A percentile compares a stretch with the other conserved stretches of the same genome.
Conservation (phyloP, 2,797 vertebrate genomes). For the Pipistrellus kuhlii region DNA sequence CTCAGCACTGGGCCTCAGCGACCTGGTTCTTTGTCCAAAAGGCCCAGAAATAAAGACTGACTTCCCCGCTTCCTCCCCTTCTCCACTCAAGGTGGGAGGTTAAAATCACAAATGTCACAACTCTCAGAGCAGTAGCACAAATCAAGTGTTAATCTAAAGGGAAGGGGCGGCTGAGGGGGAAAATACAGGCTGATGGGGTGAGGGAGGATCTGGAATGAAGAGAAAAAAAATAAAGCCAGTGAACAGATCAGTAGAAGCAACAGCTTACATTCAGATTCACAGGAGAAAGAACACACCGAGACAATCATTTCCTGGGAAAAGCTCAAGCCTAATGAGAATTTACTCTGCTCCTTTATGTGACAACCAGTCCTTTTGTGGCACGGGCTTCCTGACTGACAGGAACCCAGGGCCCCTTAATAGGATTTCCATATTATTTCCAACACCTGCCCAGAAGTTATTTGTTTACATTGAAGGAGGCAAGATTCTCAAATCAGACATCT, state of each 20-base stretch:
- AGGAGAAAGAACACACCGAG: slow-evolving; percentile 88
- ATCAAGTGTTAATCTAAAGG: slow-evolving; percentile 85
- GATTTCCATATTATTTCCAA: slow-evolving; percentile 94
- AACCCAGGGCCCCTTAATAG: slow-evolving; percentile 89
- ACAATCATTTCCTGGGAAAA: slow-evolving; percentile 92
- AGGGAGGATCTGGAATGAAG: slow-evolving; percentile 73
- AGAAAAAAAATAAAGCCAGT: slow-evolving; percentile 81
- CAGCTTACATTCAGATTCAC: slow-evolving; percentile 88
- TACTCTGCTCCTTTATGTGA: slow-evolving; percentile 89
- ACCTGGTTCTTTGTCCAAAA: slow-evolving; percentile 49
- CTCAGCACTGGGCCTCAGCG: neutral
- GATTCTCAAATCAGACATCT: slow-evolving; percentile 92
- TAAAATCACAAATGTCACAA: slow-evolving; percentile 87
- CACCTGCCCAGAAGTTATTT: slow-evolving; percentile 93
- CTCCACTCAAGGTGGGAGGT: slow-evolving; percentile 72
- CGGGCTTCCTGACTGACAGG: slow-evolving; percentile 90
- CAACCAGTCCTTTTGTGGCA: slow-evolving; percentile 89
- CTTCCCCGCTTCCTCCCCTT: neutral
- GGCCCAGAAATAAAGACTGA: slow-evolving; percentile 44
- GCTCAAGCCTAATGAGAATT: slow-evolving; percentile 90
- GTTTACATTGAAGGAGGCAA: slow-evolving; percentile 91
- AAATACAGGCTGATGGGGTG: slow-evolving; percentile 2
- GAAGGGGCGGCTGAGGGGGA: slow-evolving; percentile 14
- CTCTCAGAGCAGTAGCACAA: slow-evolving; percentile 69
- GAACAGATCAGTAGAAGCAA: slow-evolving; percentile 87